phyloP scores from a whole-genome alignment of 2,113 vertebrate genomes.

The Numida meleagris region DNA sequence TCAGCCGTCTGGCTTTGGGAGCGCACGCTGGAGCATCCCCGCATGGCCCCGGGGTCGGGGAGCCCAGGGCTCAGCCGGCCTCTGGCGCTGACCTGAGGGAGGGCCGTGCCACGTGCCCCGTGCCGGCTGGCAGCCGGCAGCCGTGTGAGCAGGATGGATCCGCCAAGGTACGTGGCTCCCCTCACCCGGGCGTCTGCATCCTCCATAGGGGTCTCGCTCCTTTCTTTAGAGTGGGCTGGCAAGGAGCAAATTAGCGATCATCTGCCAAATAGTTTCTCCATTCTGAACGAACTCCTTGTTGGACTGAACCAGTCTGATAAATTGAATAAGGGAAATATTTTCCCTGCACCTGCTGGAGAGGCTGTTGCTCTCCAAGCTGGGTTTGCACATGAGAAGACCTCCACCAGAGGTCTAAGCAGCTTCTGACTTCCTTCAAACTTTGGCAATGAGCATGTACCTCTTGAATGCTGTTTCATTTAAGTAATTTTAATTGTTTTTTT shows the following conservation, averaged over 20 bases:
- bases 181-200: rapidly evolving
- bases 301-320: constrained; percentile 22
- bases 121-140: rapidly evolving
- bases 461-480: not conserved
- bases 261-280: constrained; percentile 9
- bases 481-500: not conserved
- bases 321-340: constrained; percentile 42
- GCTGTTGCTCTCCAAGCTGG: constrained; percentile 14
- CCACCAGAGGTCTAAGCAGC: constrained; percentile 27
- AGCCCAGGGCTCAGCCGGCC: not conserved
- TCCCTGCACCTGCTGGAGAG: constrained; percentile 49
- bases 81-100: rapidly evolving
- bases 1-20: constrained; percentile 60
- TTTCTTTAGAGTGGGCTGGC: not conserved
- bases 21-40: constrained; percentile 1
- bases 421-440: constrained; percentile 4
- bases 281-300: not conserved
- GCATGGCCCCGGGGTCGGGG: not conserved
- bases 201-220: not conserved
- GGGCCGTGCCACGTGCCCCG: rapidly evolving
- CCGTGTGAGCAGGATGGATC: not conserved
- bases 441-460: not conserved
- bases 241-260: not conserved
- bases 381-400: constrained; percentile 20
- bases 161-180: not conserved